phyloP scores from a whole-genome alignment of 2,888 invertebrate genomes.

The Linhomoeus sp. region DNA sequence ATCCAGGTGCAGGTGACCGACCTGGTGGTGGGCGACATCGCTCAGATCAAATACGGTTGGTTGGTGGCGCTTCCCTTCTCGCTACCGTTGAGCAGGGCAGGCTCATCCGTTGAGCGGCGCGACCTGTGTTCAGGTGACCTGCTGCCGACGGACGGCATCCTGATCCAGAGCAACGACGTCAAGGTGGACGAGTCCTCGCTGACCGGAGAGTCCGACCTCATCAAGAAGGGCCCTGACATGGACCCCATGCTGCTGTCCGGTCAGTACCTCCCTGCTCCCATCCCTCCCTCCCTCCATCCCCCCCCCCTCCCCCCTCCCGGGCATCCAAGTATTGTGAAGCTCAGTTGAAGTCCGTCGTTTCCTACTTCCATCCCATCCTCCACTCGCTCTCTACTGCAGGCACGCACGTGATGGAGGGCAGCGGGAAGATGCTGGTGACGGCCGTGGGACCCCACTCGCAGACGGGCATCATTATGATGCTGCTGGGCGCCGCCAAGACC shows the following conservation, averaged over 20 bases:
- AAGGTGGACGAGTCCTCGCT: conserved; percentile 30
- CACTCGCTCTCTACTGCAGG: no score
- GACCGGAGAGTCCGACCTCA: conserved; percentile 27
- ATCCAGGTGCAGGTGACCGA: conserved; percentile 86
- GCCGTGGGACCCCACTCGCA: conserved; percentile 25
- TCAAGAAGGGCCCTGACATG: conserved; percentile 20
- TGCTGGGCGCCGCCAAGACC: conserved; percentile 24
- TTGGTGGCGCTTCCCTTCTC: no score
- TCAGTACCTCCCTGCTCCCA: no score
- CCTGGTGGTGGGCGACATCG: conserved; percentile 92
- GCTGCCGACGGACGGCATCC: conserved; percentile 35
- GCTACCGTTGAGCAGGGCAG: no score
- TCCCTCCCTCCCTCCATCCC: no score
- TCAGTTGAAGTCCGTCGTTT: no score
- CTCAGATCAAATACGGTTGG: conserved; percentile 47
- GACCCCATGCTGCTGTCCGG: conserved; percentile 24
- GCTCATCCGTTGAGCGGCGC: no score
- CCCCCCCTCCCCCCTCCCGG: no score
- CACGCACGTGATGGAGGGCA: conserved; percentile 26
- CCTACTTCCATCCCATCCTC: no score
- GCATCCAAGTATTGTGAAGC: no score
- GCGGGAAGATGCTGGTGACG: conserved; percentile 18
- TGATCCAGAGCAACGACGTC: conserved; percentile 36
- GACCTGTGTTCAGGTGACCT: conserved; percentile 31
- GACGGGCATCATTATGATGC: conserved; percentile 27